Conservation (phyloP, 2,888 invertebrate species). For the Gastracanthus pulcherrimus region DNA sequence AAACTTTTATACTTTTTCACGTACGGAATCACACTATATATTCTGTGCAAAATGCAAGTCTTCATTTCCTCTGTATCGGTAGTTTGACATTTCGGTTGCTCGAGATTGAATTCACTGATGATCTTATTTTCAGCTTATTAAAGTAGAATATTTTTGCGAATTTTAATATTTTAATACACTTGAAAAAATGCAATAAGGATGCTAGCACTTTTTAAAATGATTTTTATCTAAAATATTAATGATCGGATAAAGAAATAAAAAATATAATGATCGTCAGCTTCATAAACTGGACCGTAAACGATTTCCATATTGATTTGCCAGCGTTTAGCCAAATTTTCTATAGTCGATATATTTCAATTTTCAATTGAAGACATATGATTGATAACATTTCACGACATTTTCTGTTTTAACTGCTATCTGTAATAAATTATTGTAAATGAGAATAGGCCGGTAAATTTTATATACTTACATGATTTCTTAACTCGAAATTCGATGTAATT, state of each 20-base stretch:
- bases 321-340: not conserved
- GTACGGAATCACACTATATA: not conserved
- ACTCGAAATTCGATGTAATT: too few species aligned
- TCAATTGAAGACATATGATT: not conserved
- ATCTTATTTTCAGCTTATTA: not conserved
- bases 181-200: too few species aligned
- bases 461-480: too few species aligned
- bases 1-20: not conserved
- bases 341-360: not conserved
- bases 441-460: too few species aligned
- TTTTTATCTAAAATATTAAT: too few species aligned
- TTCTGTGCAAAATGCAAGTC: not conserved
- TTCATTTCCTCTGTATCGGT: not conserved
- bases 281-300: not conserved
- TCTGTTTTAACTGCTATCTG: not conserved
- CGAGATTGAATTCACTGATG: not conserved
- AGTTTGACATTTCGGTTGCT: not conserved
- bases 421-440: not conserved
- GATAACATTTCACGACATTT: not conserved
- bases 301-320: not conserved
- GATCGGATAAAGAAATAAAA: too few species aligned
- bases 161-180: too few species aligned
- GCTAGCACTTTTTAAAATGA: too few species aligned
- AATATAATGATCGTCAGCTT: not conserved
- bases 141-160: not conserved